These are phyloP conservation scores for Prietella phreatophila DNA, from an alignment of 2,113 vertebrate genomes.

Conservation along the genomic window DNA sequence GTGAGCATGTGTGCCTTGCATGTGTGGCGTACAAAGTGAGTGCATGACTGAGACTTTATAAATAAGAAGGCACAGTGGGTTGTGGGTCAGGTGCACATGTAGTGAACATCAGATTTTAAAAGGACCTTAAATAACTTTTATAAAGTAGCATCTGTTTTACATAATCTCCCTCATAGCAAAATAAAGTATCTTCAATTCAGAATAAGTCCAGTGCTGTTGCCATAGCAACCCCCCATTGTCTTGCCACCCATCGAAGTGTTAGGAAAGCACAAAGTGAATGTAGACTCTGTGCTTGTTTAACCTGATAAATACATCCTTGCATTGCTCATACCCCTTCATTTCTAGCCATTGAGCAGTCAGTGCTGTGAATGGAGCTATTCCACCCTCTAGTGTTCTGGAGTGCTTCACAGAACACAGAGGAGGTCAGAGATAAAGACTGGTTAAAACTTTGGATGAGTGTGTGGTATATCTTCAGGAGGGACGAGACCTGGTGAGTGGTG, in stretches of 20 bases:
- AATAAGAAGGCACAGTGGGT: conserved; percentile 7
- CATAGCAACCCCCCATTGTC: conserved; percentile 45
- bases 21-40: conserved; percentile 27
- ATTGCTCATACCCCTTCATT: background rate
- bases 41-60: conserved; percentile 27
- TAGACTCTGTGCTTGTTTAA: conserved; percentile 9
- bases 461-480: background rate
- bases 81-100: conserved; percentile 3
- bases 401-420: background rate
- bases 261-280: conserved; percentile 28
- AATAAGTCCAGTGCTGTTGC: conserved; percentile 48
- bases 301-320: conserved; percentile 5
- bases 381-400: background rate
- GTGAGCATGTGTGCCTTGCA: conserved; percentile 21
- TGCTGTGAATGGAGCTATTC: background rate
- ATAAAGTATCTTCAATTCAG: background rate
- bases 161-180: background rate
- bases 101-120: conserved; percentile 27
- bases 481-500: background rate
- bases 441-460: background rate
- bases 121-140: conserved; percentile 1
- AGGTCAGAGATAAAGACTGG: background rate
- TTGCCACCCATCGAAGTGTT: conserved; percentile 33
- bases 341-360: background rate
- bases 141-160: background rate